Evolutionary conservation across 1,140 invertebrate genomes (phyloP).

Genomic region (Drosophila ercepeae): DNA sequence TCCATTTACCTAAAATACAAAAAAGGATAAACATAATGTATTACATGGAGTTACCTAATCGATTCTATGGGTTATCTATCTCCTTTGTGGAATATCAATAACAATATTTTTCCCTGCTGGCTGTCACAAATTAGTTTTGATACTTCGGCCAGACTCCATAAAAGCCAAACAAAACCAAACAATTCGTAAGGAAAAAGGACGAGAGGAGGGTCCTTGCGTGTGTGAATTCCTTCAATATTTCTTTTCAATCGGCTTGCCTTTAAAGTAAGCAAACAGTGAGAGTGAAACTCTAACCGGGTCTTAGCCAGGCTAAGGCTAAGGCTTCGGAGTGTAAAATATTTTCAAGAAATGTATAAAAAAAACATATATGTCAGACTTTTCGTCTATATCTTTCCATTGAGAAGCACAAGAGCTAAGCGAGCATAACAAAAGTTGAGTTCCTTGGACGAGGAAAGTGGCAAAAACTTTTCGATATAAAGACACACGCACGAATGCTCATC

Average conservation of each 20-base stretch:
- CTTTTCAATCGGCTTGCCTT: conserved; percentile 66
- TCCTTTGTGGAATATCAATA: conserved; percentile 69
- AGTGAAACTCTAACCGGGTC: conserved; percentile 20
- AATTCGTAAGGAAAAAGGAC: too few species aligned
- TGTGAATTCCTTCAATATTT: not conserved
- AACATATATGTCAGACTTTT: not conserved
- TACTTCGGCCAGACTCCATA: conserved; percentile 61
- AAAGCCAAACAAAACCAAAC: conserved; percentile 77
- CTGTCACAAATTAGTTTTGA: conserved; percentile 72
- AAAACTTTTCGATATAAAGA: conserved; percentile 79
- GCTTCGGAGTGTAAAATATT: conserved; percentile 69
- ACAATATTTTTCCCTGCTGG: conserved; percentile 65
- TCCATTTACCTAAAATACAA: conserved; percentile 88
- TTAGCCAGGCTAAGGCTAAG: conserved; percentile 1
- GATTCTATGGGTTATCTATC: conserved; percentile 10
- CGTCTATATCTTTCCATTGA: not conserved
- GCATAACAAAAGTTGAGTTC: conserved; percentile 81
- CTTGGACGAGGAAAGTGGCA: conserved; percentile 70
- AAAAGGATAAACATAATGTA: not conserved
- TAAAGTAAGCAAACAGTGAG: conserved; percentile 68
- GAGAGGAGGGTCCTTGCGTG: not conserved
- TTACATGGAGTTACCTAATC: conserved; percentile 5
- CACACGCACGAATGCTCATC: conserved; percentile 69
- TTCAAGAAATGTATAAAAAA: conserved; percentile 17
- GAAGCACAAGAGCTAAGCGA: conserved; percentile 46